These are phyloP conservation scores for Colius striatus DNA, from an alignment of 2,113 vertebrate genomes.

Conservation along the genomic window DNA sequence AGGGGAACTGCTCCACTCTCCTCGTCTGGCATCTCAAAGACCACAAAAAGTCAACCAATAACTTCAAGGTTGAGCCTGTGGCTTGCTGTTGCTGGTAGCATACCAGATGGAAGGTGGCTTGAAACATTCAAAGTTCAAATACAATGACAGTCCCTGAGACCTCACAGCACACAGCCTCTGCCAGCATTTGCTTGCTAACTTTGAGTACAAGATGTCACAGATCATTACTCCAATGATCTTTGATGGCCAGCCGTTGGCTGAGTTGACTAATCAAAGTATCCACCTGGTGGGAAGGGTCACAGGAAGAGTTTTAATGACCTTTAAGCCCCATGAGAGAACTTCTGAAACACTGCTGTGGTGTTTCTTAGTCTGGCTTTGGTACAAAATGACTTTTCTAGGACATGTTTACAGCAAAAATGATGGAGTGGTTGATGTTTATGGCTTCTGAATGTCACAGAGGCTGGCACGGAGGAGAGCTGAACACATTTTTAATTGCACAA, in stretches of 20 bases:
- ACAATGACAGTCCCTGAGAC: neutral
- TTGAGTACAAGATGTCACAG: neutral
- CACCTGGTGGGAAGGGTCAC: slow-evolving; percentile 21
- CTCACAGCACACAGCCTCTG: rapidly evolving
- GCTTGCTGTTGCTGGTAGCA: neutral
- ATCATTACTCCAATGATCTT: neutral
- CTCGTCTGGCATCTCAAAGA: neutral
- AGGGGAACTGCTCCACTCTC: rapidly evolving
- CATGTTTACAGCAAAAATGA: slow-evolving; percentile 44
- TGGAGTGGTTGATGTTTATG: slow-evolving; percentile 52
- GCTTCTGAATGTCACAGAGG: slow-evolving; percentile 57
- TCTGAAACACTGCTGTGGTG: neutral
- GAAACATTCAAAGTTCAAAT: neutral
- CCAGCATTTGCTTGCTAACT: neutral
- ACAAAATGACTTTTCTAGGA: slow-evolving; percentile 15
- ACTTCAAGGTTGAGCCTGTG: neutral
- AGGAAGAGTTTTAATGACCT: neutral
- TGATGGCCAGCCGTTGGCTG: neutral
- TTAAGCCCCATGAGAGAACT: neutral
- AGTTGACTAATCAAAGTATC: neutral
- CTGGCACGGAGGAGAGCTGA: neutral
- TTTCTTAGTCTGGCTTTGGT: neutral
- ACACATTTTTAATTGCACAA: slow-evolving; percentile 50
- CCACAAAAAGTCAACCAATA: neutral
- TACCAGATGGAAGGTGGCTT: neutral